Evolutionary conservation across 1,140 invertebrate species (phyloP).

Genomic region (Musca vetustissima): DNA sequence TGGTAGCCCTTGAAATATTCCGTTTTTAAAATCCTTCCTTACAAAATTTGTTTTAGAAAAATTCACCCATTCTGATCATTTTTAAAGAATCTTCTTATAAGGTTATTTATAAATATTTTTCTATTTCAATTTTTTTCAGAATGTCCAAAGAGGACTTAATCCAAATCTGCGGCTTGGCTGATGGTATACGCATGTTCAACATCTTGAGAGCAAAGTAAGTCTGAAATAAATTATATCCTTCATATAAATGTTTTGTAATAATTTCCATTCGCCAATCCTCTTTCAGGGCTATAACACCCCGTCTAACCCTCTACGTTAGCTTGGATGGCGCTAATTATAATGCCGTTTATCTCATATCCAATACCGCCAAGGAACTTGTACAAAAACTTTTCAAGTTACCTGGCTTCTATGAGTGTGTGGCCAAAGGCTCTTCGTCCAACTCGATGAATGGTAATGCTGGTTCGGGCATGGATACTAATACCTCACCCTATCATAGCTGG

Average conservation of each 20-base stretch:
- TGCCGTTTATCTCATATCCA: slow-evolving; percentile 74
- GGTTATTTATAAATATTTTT: not conserved
- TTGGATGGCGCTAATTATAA: slow-evolving; percentile 70
- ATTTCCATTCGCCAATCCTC: not conserved
- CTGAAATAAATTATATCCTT: not conserved
- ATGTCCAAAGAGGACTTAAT: slow-evolving; percentile 87
- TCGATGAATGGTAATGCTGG: slow-evolving; percentile 33
- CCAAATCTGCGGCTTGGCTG: slow-evolving; percentile 89
- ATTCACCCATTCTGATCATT: no score
- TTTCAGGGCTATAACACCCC: slow-evolving; percentile 69
- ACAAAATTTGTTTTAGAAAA: no score
- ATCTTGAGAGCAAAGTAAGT: slow-evolving; percentile 78
- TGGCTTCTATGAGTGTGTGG: slow-evolving; percentile 50
- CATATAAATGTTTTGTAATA: not conserved
- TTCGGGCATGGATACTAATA: slow-evolving; percentile 29
- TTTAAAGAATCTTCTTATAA: no score
- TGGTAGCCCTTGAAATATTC: no score
- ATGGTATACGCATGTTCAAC: slow-evolving; percentile 89
- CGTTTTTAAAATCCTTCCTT: no score
- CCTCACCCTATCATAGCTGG: slow-evolving; percentile 43
- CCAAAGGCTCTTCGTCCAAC: slow-evolving; percentile 32
- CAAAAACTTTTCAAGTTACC: slow-evolving; percentile 63
- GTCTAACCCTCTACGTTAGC: slow-evolving; percentile 79
- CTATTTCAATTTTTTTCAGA: slow-evolving; percentile 52
- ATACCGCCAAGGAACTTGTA: slow-evolving; percentile 68